Base-by-base conservation (phyloP, 2,113 vertebrate genomes). In the Nerophis lumbriciformis region DNA sequence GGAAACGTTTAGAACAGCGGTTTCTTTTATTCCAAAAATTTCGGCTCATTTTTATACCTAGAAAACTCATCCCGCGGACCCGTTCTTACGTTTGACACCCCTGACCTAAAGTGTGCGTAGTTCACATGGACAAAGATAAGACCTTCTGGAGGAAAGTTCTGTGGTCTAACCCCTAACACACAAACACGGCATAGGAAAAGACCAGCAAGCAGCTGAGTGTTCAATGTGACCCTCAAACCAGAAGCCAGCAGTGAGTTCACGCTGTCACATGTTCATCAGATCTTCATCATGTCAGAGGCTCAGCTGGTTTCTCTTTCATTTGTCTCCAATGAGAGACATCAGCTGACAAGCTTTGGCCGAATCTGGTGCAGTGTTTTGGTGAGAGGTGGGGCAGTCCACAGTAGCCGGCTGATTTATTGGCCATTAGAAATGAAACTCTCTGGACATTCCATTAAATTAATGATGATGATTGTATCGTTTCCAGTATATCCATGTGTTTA, bases 301-400 rank as follows among this genome's bases (percentile, higher is more conserved):
- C 61, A 4, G 61, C 38, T 53, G 60, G 68, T 68, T 49, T 69
- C 10, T 13, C 67, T 59, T 75, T 81, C 57, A 61, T 69, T 74
- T 65, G 69, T 75, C 65, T 67, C 72, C 70, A 59, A 51, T 69
- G 69, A 84, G 75, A 79, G 70, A 71, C 79, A 85, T 83, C 85
- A 85, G 80, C 84, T 74, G 76, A 72, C 80, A 79, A 83, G 77
- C 83, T 78, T 44, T 69, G 72, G 73, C 69, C 71, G 75, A 79
- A 49, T 57, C 72, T 62, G 68, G 11, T 77, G 78, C 75, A 73
- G 77, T 76, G 76, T 77, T 84, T 79, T 72, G 28, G 28, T 72
- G 67, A 37, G 67, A 75, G 67, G 72, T 59, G 1, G 78, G 61
- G 78, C n/a, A 72, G 67, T 71, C 72, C 79, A 63, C 66, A 66